Evolutionary conservation across 2,113 vertebrate genomes (phyloP).

Genomic region (Poeciliopsis occidentalis): DNA sequence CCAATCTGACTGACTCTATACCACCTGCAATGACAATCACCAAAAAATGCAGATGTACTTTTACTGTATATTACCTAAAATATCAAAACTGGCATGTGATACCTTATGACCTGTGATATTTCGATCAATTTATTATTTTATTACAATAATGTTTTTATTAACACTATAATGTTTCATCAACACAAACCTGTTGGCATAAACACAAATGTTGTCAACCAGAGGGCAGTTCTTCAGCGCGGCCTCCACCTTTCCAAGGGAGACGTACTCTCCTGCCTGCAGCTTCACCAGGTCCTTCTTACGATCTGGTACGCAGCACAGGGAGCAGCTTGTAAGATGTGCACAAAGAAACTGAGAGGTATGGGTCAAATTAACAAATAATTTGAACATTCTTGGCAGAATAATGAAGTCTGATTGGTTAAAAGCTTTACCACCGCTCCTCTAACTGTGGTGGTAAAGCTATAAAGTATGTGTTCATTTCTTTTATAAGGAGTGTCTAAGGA

Average conservation of each 20-base stretch:
- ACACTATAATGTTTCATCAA: neutral
- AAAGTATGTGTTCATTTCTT: slow-evolving; percentile 20
- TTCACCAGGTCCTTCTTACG: slow-evolving; percentile 98
- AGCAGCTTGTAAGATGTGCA: neutral
- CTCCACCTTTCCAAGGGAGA: slow-evolving; percentile 96
- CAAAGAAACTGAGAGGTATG: neutral
- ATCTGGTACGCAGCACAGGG: slow-evolving; percentile 78
- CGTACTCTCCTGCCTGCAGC: slow-evolving; percentile 94
- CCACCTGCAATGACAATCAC: too few species aligned
- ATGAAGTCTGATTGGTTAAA: slow-evolving; percentile 39
- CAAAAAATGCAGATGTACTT: too few species aligned
- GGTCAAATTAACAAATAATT: slow-evolving; percentile 3
- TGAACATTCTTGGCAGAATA: slow-evolving; percentile 25
- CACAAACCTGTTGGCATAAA: slow-evolving; percentile 90
- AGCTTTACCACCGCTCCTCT: slow-evolving; percentile 28
- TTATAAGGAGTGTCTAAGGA: too few species aligned
- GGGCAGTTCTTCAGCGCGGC: slow-evolving; percentile 92
- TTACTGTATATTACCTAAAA: too few species aligned
- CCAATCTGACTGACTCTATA: too few species aligned
- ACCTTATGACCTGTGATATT: neutral
- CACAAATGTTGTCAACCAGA: slow-evolving; percentile 95
- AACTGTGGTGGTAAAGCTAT: slow-evolving; percentile 1
- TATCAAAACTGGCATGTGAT: too few species aligned
- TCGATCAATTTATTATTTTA: neutral
- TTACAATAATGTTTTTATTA: neutral